Evolutionary conservation across 2,113 vertebrate species (phyloP).

Genomic region (Arothron firmamentum): DNA sequence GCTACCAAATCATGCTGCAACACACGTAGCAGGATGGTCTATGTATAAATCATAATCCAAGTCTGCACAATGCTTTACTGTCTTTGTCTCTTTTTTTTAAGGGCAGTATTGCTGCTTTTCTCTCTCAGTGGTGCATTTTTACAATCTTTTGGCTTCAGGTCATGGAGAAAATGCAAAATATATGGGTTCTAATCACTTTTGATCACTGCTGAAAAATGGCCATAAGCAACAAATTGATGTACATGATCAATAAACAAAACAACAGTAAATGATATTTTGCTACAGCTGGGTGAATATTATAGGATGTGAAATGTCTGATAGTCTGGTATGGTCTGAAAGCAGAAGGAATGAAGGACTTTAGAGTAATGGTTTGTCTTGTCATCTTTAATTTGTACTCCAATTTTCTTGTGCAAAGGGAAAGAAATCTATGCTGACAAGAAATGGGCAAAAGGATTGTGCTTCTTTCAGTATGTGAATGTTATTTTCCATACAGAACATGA

Average conservation of each 20-base stretch:
- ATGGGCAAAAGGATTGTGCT: conserved; percentile 13
- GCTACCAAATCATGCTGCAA: too few species aligned
- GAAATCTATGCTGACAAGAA: conserved; percentile 29
- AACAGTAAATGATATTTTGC: neutral
- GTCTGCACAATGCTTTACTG: too few species aligned
- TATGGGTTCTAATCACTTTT: too few species aligned
- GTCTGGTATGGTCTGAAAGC: neutral
- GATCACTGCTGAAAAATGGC: too few species aligned
- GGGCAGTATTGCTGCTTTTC: too few species aligned
- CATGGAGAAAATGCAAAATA: too few species aligned
- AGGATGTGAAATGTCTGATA: neutral
- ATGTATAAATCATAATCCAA: too few species aligned
- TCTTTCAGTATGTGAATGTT: conserved; percentile 25
- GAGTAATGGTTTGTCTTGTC: neutral
- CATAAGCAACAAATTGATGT: neutral
- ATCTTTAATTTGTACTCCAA: conserved; percentile 11
- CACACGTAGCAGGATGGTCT: too few species aligned
- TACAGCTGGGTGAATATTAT: neutral
- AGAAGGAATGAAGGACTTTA: neutral
- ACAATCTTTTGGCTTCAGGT: too few species aligned
- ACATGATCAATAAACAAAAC: neutral
- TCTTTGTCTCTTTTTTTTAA: too few species aligned
- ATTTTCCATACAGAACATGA: conserved; percentile 44
- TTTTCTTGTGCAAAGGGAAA: conserved; percentile 7
- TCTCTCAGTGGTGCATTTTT: too few species aligned